Percentiles rank a stretch among this genome's conserved stretches.
Conservation (phyloP, 2,888 invertebrate genomes). For the Calliopum simillimum region DNA sequence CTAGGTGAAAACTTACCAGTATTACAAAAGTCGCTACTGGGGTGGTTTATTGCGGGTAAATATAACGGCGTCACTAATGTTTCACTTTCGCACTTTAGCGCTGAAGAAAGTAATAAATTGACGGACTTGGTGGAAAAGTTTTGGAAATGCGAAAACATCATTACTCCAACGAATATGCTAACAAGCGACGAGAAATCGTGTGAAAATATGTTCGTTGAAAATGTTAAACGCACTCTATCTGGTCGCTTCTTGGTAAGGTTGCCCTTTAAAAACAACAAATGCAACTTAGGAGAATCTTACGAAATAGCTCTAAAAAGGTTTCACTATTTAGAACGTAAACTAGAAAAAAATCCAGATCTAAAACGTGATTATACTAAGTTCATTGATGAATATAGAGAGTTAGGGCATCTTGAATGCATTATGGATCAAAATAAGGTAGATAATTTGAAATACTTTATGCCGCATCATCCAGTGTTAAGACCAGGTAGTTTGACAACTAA, state of each 20-base stretch:
- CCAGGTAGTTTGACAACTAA: too few relatives aligned
- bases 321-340: not conserved
- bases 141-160: not conserved
- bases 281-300: not conserved
- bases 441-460: slow-evolving; percentile 19
- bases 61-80: not conserved
- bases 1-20: not conserved
- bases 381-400: slow-evolving; percentile 9
- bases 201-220: not conserved
- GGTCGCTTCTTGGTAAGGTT: not conserved
- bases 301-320: not conserved
- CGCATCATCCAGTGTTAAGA: slow-evolving; percentile 27
- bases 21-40: not conserved
- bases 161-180: too few relatives aligned
- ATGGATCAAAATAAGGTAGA: not conserved
- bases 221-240: not conserved
- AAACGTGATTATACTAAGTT: not conserved
- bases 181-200: not conserved
- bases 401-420: not conserved
- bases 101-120: not conserved
- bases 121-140: not conserved
- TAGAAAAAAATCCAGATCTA: not conserved
- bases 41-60: not conserved
- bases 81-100: not conserved
- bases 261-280: not conserved